Evolutionary conservation across 2,113 vertebrate genomes (phyloP).

Genomic region (Tachuris rubrigastra): DNA sequence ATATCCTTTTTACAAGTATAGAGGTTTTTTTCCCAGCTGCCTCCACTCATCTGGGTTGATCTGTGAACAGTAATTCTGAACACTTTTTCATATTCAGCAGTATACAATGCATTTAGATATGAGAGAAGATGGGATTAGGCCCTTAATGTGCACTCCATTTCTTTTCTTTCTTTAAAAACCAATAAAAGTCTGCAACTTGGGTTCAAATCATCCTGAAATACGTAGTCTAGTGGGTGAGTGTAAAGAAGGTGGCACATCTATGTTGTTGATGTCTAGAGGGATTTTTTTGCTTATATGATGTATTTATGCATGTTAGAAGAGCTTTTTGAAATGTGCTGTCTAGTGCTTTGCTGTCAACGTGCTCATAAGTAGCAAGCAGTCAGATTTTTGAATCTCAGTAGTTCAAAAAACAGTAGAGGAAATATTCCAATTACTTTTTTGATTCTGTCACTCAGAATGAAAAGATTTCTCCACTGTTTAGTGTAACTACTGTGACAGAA

Average conservation of each 20-base stretch:
- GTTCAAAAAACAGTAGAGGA: neutral
- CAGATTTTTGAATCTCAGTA: neutral
- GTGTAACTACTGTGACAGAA: neutral
- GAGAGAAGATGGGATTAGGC: neutral
- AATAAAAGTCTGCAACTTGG: neutral
- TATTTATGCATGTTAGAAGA: neutral
- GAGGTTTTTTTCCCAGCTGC: neutral
- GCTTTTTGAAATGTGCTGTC: neutral
- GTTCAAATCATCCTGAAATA: neutral
- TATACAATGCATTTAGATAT: neutral
- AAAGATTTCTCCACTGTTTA: neutral
- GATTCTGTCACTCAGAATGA: neutral
- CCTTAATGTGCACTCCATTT: neutral
- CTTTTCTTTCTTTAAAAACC: neutral
- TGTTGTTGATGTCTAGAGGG: neutral
- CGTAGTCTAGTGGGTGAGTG: accelerated
- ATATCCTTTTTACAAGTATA: neutral
- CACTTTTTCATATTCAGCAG: neutral
- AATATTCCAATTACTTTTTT: neutral
- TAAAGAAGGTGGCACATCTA: neutral
- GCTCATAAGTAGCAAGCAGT: neutral
- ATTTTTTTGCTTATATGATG: neutral
- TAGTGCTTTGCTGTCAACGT: neutral
- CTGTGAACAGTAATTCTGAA: neutral
- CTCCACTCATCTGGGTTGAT: neutral